Conservation (phyloP, 2,888 invertebrate species). For the Ennomos quercinarius region DNA sequence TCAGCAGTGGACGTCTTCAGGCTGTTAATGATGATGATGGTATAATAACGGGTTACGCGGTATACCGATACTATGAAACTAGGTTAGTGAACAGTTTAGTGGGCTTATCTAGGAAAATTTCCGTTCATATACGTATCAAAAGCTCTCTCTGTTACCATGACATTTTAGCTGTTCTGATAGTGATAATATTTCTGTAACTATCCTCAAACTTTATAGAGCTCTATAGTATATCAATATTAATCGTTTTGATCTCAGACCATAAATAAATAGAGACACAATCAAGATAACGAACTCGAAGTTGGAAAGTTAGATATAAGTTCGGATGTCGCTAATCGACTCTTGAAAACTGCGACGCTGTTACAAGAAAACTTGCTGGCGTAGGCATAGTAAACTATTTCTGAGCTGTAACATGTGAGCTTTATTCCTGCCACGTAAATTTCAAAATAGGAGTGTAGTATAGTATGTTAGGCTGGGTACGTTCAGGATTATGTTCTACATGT, state of each 20-base stretch:
- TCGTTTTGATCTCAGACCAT: slow-evolving; percentile 16
- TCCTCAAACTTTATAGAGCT: slow-evolving; percentile 6
- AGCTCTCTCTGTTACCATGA: slow-evolving; percentile 2
- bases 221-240: slow-evolving; percentile 1
- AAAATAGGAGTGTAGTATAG: slow-evolving; percentile 17
- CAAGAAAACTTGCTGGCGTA: slow-evolving; percentile 15
- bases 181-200: slow-evolving; percentile 10
- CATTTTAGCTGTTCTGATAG: slow-evolving; percentile 3
- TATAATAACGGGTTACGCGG: slow-evolving; percentile 8
- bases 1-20: too few species aligned
- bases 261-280: slow-evolving; percentile 23
- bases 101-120: slow-evolving; percentile 11
- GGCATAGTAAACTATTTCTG: slow-evolving; percentile 3
- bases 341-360: slow-evolving; percentile 13
- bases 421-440: slow-evolving; percentile 22
- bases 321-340: slow-evolving; percentile 27
- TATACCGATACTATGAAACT: slow-evolving; percentile 14
- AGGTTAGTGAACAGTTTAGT: slow-evolving; percentile 9
- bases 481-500: slow-evolving; percentile 26
- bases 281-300: slow-evolving; percentile 17
- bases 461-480: neutral
- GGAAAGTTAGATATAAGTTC: slow-evolving; percentile 13
- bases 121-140: slow-evolving; percentile 6
- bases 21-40: too few species aligned
- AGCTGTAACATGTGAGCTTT: slow-evolving; percentile 6